Base-by-base conservation (phyloP, 2,797 vertebrate species). In the Falco biarmicus region DNA sequence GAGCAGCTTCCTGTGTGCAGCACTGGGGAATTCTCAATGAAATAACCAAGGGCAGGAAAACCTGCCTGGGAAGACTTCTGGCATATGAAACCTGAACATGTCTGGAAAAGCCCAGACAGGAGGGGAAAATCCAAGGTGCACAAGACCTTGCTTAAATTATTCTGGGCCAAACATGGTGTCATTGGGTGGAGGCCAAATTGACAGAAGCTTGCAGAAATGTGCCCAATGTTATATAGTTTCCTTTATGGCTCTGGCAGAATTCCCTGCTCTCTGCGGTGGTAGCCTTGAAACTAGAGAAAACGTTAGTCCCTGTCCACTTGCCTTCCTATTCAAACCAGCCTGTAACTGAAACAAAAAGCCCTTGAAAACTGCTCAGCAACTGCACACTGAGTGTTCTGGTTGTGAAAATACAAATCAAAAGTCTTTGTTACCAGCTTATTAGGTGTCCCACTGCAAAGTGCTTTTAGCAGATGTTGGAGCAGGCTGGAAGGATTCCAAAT, bases 291-390 rank as follows among this genome's bases (percentile, higher is more conserved):
- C 43, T 26, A 65, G 84, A 83, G 48, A 57, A 78, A 32, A 77
- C 4, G 3, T 37, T 50, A 41, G 31, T 31, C 25, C 32, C 59
- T 59, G 47, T 74, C 57, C 14, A 1, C 51, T 61, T 56, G 16
- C 71, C 31, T 85, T 93, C 41, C 78, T 64, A 21, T 82, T 89
- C 68, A 91, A 79, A 50, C n/a, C 51, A 50, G 70, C 56, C 39
- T 31, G 3, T 63, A 74, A 63, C 15, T 85, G 89, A 93, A 89
- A 87, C 71, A 95, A 73, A 95, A 94, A 85, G 57, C 19, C 32
- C 60, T 91, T 89, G 83, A 83, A 93, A 92, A 75, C 18, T 5
- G 4, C 57, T 80, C 13, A 81, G 82, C 68, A 66, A n/a, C 60
- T 92, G 60, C 41, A 64, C 50, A 18, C 48, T 37, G 57, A 60